These are phyloP conservation scores for Drosophila barbarae DNA, from an alignment of 2,888 invertebrate species.

Conservation along the genomic window DNA sequence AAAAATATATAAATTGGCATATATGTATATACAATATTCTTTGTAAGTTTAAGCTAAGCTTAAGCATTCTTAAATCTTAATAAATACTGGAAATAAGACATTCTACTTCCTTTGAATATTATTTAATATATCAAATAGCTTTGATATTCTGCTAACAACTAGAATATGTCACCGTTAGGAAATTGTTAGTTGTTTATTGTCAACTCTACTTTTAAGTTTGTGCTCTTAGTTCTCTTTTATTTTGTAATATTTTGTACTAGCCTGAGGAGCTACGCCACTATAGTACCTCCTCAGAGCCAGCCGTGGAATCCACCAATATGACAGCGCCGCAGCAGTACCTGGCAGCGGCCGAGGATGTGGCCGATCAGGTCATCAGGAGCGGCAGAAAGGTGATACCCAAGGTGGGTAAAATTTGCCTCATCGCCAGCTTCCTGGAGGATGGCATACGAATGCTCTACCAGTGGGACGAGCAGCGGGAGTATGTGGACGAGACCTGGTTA, in stretches of 20 bases:
- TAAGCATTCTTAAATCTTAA: too few relatives aligned
- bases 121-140: background rate
- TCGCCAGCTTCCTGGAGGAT: constrained; percentile 99
- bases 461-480: constrained; percentile 97
- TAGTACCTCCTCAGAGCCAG: constrained; percentile 22
- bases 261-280: constrained; percentile 2
- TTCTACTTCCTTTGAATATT: too few relatives aligned
- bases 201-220: background rate
- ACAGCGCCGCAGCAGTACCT: constrained; percentile 83
- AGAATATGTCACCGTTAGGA: background rate
- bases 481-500: constrained; percentile 98
- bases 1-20: too few relatives aligned
- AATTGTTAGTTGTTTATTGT: background rate
- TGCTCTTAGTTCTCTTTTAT: background rate
- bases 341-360: constrained; percentile 88
- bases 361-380: constrained; percentile 95
- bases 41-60: too few relatives aligned
- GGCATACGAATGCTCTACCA: constrained; percentile 99
- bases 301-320: constrained; percentile 55
- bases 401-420: constrained; percentile 96
- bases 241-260: background rate
- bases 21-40: too few relatives aligned
- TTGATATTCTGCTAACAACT: background rate
- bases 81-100: too few relatives aligned
- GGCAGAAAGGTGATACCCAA: constrained; percentile 96